These are phyloP conservation scores for Drosophila saltans DNA, from an alignment of 1,140 invertebrate genomes.

Conservation along the genomic window DNA sequence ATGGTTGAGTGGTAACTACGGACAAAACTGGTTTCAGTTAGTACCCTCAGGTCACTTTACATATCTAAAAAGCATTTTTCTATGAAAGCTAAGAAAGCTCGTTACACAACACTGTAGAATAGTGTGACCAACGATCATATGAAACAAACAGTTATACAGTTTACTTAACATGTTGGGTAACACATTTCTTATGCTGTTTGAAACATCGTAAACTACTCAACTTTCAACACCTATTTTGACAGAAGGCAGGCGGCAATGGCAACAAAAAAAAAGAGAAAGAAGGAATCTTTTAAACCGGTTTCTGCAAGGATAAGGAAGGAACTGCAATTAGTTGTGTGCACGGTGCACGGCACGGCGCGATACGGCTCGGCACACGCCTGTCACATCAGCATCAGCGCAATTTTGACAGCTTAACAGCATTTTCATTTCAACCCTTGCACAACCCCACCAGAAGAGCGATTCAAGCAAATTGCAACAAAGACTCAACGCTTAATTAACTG, in stretches of 20 bases:
- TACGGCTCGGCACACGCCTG: constrained; percentile 60
- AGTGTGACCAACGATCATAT: not conserved
- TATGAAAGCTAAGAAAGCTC: no score
- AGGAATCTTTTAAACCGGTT: constrained; percentile 34
- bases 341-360: constrained; percentile 17
- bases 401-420: constrained; percentile 66
- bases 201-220: constrained; percentile 7
- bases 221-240: constrained; percentile 31
- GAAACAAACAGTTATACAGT: not conserved
- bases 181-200: no score
- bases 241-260: constrained; percentile 3
- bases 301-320: constrained; percentile 26
- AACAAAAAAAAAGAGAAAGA: constrained; percentile 6
- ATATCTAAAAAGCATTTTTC: no score
- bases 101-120: not conserved
- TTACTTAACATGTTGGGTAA: no score
- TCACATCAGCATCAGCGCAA: constrained; percentile 55
- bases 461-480: constrained; percentile 65
- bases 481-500: constrained; percentile 75
- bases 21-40: no score
- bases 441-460: not conserved
- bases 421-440: constrained; percentile 56
- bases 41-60: no score
- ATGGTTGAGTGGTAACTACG: no score
- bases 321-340: constrained; percentile 71